Evolutionary conservation across 1,140 invertebrate species (phyloP).

Genomic region (Drosophila chauvacae): DNA sequence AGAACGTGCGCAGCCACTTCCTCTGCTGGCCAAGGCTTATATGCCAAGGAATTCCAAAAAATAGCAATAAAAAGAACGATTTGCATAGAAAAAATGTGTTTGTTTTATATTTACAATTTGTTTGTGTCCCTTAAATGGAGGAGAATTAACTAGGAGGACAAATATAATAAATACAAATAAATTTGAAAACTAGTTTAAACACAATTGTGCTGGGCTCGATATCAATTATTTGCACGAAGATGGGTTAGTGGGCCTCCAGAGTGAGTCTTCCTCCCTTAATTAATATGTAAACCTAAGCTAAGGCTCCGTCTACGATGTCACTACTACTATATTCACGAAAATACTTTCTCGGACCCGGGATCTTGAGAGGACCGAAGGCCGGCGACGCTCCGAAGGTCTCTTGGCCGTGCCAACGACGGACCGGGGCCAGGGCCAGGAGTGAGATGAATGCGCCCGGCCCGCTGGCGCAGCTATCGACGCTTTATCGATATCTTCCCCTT

Average conservation of each 20-base stretch:
- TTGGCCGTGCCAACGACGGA: slow-evolving; percentile 1
- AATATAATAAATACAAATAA: background rate
- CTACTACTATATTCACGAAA: slow-evolving; percentile 14
- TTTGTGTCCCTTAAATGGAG: slow-evolving; percentile 4
- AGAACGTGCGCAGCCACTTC: background rate
- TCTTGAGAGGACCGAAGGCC: slow-evolving; percentile 7
- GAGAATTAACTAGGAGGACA: background rate
- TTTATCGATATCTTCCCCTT: slow-evolving; percentile 95
- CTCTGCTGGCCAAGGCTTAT: background rate
- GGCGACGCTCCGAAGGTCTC: slow-evolving; percentile 11
- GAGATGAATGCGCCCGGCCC: slow-evolving; percentile 13
- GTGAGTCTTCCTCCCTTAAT: slow-evolving; percentile 6
- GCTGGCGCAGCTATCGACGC: slow-evolving; percentile 85
- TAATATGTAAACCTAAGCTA: slow-evolving; percentile 37
- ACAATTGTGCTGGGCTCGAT: background rate
- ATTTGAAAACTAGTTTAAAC: background rate
- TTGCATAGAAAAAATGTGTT: background rate
- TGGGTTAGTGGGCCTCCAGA: background rate
- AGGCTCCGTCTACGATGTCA: slow-evolving; percentile 5
- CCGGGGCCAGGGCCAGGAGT: slow-evolving; percentile 8
- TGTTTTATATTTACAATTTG: slow-evolving; percentile 9
- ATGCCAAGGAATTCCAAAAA: background rate
- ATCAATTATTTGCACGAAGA: slow-evolving; percentile 1
- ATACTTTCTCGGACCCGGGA: slow-evolving; percentile 11
- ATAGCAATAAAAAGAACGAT: background rate